Percentiles rank a stretch among this genome's conserved stretches.
Conservation (phyloP, 92 coral and sea anemone species). For the Palythoa caribaeorum region DNA sequence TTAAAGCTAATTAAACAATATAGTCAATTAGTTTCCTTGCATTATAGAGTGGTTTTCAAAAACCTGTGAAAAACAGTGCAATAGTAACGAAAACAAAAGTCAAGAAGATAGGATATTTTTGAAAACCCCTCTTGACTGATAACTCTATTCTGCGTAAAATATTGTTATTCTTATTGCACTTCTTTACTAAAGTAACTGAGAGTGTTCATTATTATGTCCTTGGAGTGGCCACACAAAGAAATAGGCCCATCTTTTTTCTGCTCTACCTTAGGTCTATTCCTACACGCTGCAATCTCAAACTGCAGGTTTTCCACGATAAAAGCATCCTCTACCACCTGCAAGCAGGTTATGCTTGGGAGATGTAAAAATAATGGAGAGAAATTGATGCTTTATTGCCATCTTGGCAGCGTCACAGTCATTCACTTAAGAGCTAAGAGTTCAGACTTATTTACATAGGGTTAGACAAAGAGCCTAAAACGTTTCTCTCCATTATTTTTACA, state of each 20-base stretch:
- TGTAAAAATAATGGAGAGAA: constrained; percentile 18
- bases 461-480: constrained; percentile 23
- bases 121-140: constrained; percentile 15
- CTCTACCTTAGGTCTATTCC: constrained; percentile 34
- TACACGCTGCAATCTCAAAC: constrained; percentile 35
- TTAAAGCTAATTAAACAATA: constrained; percentile 20
- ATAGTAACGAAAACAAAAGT: constrained; percentile 31
- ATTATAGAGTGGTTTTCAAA: constrained; percentile 31
- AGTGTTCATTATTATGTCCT: constrained; percentile 30
- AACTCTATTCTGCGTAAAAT: constrained; percentile 30
- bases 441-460: constrained; percentile 25
- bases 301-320: constrained; percentile 29
- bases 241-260: constrained; percentile 24
- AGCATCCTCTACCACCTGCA: constrained; percentile 25
- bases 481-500: constrained; percentile 17
- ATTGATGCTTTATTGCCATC: constrained; percentile 22
- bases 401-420: constrained; percentile 21
- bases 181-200: constrained; percentile 31
- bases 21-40: constrained; percentile 9
- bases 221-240: constrained; percentile 32
- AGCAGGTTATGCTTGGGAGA: constrained; percentile 24
- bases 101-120: constrained; percentile 22
- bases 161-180: constrained; percentile 31
- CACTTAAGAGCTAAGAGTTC: constrained; percentile 28
- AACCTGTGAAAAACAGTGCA: constrained; percentile 17